Percentiles rank a stretch among this genome's conserved stretches.
Evolutionary conservation across 2,797 vertebrate species (phyloP).

Genomic region (Hypotaenidia philippensis): DNA sequence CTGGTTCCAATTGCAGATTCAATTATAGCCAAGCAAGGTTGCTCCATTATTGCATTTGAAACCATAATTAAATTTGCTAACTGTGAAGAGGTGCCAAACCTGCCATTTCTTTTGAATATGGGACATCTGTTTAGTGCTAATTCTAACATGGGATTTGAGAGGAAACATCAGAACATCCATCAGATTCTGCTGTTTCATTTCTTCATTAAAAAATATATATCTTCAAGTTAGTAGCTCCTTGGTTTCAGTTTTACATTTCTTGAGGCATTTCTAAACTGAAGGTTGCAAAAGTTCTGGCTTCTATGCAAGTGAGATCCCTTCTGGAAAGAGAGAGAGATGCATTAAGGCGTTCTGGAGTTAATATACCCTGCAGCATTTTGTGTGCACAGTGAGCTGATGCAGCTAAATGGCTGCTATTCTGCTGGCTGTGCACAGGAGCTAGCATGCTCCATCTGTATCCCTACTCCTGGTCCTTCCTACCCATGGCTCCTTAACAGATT

Average conservation of each 20-base stretch:
- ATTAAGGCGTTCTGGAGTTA: background rate
- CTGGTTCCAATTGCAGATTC: slow-evolving; percentile 74
- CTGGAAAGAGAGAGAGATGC: background rate
- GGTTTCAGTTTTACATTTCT: background rate
- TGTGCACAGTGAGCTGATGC: background rate
- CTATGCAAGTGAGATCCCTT: background rate
- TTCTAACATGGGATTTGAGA: slow-evolving; percentile 22
- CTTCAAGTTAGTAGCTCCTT: background rate
- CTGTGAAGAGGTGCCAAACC: slow-evolving; percentile 72
- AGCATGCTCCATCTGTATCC: background rate
- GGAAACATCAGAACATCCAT: slow-evolving; percentile 13
- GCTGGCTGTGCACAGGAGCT: background rate
- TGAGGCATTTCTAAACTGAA: background rate
- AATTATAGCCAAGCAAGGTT: slow-evolving; percentile 78
- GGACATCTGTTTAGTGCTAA: slow-evolving; percentile 76
- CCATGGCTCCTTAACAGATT: background rate
- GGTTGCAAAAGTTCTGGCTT: background rate
- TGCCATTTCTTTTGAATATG: slow-evolving; percentile 68
- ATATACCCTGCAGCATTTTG: accelerated
- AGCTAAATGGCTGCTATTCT: background rate
- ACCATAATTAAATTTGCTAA: slow-evolving; percentile 77
- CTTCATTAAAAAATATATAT: background rate
- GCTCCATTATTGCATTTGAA: slow-evolving; percentile 77
- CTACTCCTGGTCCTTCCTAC: accelerated
- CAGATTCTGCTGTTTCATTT: background rate